These are phyloP conservation scores for Meloe dianella DNA, from an alignment of 2,888 invertebrate species.

Conservation along the genomic window DNA sequence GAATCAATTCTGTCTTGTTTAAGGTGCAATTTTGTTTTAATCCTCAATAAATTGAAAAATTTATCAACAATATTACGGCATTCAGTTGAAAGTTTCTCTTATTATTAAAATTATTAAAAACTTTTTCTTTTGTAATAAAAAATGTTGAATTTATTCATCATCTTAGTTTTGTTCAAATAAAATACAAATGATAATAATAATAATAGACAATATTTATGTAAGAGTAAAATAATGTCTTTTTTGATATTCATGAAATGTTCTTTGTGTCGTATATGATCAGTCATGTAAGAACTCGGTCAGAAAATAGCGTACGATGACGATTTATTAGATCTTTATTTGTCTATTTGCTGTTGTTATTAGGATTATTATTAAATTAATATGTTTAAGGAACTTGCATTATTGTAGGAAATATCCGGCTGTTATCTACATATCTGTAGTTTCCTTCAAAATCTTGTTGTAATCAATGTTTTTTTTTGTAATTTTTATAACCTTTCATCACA, in stretches of 20 bases:
- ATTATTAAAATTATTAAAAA: background rate
- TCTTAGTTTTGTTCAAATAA: background rate
- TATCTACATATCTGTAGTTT: background rate
- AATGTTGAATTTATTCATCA: background rate
- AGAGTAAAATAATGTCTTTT: constrained; percentile 8
- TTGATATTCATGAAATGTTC: background rate
- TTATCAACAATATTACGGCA: background rate
- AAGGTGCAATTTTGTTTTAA: background rate
- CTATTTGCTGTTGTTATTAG: constrained; percentile 2
- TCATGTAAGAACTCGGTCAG: constrained; percentile 41
- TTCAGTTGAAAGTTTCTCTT: background rate
- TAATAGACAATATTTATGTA: background rate
- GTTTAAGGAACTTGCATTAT: constrained; percentile 25
- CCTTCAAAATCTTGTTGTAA: background rate
- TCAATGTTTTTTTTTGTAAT: background rate
- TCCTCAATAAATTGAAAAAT: background rate
- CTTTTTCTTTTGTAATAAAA: background rate
- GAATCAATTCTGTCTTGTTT: background rate
- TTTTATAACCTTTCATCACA: background rate
- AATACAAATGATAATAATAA: background rate
- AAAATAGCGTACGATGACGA: constrained; percentile 6
- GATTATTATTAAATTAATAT: constrained; percentile 22
- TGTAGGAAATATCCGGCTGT: constrained; percentile 12
- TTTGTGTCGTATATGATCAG: constrained; percentile 17
- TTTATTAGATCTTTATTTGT: constrained; percentile 2